Base-by-base conservation (phyloP, 2,888 invertebrate genomes). In the Platerodrilus igneus region DNA sequence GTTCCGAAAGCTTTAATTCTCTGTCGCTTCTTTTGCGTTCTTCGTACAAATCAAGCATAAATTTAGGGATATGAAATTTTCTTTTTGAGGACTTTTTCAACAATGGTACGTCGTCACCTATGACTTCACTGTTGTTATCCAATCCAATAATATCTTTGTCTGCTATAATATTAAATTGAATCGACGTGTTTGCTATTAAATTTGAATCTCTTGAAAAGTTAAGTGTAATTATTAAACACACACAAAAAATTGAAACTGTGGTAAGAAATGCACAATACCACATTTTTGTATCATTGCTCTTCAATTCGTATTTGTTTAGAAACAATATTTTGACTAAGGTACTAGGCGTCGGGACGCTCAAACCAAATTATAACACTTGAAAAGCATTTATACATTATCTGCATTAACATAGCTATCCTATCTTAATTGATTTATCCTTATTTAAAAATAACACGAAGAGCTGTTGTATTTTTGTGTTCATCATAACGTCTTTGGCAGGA, bases 11-110 rank as follows among this genome's bases (percentile, higher is more conserved):
- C 16, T 53, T 52, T 1, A 41, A 46, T 7, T 50, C 50, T 31
- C 48, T 48, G 11, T 50, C 37, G 16, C 44, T 46, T 4, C 42
- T 52, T 53, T 63, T 64, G 33, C 61, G 59, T 28, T 56, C 59
- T 41, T 66, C 64, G 39, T 67, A 68, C 38, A 68, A 50, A 39
- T 68, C 66, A 37, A 68, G 38, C 68, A 68, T 68, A 48, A 66
- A 66, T 46, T 67, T 67, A 0, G 67, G 67, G 7, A 68, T 57
- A 37, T 68, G 67, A 25, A 57, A 50, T 36, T 52, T 60, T 8
- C 36, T 52, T 37, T 41, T 49, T 10, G 11, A 28, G 16, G 13
- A 11, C 6, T 32, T 36, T n/a, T n/a, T n/a, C 9, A 6, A 5
- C 8, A 10, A 27, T 16, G 39, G 37, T 10, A 33, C 34, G 3